These are phyloP conservation scores for Onychomys arenicola DNA, from an alignment of 2,797 vertebrate genomes.

Conservation along the genomic window DNA sequence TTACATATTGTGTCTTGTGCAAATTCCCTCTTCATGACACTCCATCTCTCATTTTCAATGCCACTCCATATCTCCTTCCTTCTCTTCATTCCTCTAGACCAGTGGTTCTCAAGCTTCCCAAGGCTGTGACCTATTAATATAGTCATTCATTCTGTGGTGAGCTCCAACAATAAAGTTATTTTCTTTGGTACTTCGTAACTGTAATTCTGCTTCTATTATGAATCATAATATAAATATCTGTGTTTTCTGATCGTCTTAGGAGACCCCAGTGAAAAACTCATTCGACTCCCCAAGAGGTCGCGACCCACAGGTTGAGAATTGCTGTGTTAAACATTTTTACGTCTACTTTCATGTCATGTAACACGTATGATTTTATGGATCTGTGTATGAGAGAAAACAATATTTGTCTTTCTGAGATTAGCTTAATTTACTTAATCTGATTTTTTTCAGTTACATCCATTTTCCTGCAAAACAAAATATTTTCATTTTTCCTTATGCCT, in stretches of 20 bases:
- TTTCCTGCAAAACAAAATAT: not conserved
- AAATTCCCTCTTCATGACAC: not conserved
- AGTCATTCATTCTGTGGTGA: not conserved
- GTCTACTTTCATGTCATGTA: not conserved
- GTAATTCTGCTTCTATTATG: not conserved
- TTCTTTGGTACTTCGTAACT: not conserved
- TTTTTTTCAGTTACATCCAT: not conserved
- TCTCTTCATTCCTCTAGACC: not conserved
- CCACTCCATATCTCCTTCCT: fast-evolving
- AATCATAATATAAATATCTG: not conserved
- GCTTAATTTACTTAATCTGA: not conserved
- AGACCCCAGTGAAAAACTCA: not conserved
- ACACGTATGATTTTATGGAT: not conserved
- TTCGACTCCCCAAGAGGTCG: no score
- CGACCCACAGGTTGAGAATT: not conserved
- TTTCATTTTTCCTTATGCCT: not conserved
- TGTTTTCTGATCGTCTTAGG: not conserved
- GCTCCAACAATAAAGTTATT: not conserved
- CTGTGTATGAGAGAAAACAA: not conserved
- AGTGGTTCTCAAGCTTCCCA: not conserved
- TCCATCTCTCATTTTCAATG: not conserved
- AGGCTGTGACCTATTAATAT: not conserved
- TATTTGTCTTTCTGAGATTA: not conserved
- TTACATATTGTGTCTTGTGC: not conserved
- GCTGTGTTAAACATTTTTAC: not conserved